Conservation (phyloP, 1,140 invertebrate genomes). For the Ceratoteleas bidentatus region DNA sequence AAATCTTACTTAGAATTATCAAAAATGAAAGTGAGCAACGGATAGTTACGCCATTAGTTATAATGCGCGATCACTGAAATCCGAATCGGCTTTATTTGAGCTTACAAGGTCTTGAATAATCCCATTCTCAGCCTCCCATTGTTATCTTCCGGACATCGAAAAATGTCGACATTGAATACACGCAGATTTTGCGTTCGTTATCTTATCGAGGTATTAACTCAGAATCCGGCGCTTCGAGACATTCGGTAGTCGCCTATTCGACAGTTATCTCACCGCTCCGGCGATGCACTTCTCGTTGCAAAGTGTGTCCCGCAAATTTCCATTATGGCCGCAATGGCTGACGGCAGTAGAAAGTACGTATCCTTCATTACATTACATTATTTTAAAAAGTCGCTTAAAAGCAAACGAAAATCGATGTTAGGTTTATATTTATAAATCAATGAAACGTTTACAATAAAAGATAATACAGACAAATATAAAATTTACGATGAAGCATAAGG, state of each 20-base stretch:
- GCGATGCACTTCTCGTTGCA: conserved; percentile 30
- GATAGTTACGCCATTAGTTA: conserved; percentile 68
- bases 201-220: conserved; percentile 44
- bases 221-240: conserved; percentile 5
- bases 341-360: conserved; percentile 34
- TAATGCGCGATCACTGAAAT: background rate
- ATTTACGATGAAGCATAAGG: too few relatives aligned
- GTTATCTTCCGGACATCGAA: conserved; percentile 20
- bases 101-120: background rate
- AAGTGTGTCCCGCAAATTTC: conserved; percentile 30
- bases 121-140: background rate
- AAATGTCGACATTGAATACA: conserved; percentile 12
- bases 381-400: too few relatives aligned
- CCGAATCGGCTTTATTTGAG: background rate
- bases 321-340: conserved; percentile 50
- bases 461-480: too few relatives aligned
- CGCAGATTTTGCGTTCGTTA: conserved; percentile 35
- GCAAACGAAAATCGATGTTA: too few relatives aligned
- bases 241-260: conserved; percentile 34
- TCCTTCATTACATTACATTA: background rate
- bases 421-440: too few relatives aligned
- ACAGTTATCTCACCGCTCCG: conserved; percentile 13
- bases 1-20: too few relatives aligned
- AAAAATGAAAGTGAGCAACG: too few relatives aligned
- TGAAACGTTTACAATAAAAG: too few relatives aligned